Base-by-base conservation (phyloP, 30 jellyfish, hydroid and myxozoan genomes). In the Nemopilema nomurai region DNA sequence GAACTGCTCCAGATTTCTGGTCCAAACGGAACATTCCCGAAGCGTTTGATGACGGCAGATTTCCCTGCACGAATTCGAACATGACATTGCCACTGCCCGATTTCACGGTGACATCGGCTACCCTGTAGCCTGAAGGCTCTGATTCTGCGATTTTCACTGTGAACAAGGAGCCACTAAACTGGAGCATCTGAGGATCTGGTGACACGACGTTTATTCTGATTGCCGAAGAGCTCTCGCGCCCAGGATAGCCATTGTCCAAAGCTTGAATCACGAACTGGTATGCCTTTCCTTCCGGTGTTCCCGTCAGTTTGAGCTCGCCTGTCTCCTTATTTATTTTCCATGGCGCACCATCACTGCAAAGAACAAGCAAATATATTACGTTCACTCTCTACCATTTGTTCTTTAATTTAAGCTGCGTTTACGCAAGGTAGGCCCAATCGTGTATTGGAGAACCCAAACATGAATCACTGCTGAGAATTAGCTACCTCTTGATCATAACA, bases 191-290 rank as follows among this genome's bases (percentile, higher is more conserved):
- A 24, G 87, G 86, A 6, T 62, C 68, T 72, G 96, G 69, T 21
- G 91, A 49, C 29, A 80, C 87, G 29, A 95, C 97, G 70, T 74
- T 66, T 41, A 95, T 70, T 74, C 89, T 67, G 51, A 95, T 91
- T 25, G 69, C 32, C 19, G 99, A 74, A 0, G 92, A 51, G 32
- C 96, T 64, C 51, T 90, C 95, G 57, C 91, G 87, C 1, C 71
- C 97, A 18, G 99, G 99, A 71, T 90, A 95, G 16, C 99, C 99
- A 79, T 95, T 95, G 78, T 95, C 99, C n/a, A 96, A 49, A 25
- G 96, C 99, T 63, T 75, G 78, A 28, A 95, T 92, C 28, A 74
- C 88, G 28, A 95, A 95, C 74, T 90, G 97, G 62, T 95, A 95
- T 81, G 90, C 92, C 28, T 70, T 82, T 30, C 99, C 99, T 75